Evolutionary conservation across 2,888 invertebrate genomes (phyloP).

Genomic region (Diabrotica balteata): DNA sequence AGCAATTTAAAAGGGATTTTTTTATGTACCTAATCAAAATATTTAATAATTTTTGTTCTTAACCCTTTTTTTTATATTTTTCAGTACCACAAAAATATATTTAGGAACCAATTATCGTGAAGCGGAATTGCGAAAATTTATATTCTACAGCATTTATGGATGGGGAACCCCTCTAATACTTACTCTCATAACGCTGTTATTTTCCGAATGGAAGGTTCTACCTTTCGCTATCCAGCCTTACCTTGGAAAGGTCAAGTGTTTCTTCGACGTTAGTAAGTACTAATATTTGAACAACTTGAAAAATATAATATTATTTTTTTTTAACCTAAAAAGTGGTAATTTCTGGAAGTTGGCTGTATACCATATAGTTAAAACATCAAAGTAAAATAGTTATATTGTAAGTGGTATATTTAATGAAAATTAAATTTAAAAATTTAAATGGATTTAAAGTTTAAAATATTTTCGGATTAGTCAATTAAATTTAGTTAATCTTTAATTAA

Average conservation of each 20-base stretch:
- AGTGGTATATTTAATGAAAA: too few relatives aligned
- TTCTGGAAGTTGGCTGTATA: too few relatives aligned
- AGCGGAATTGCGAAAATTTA: constrained; percentile 66
- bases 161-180: constrained; percentile 72
- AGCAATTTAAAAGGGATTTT: too few relatives aligned
- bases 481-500: too few relatives aligned
- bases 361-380: too few relatives aligned
- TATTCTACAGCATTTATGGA: constrained; percentile 74
- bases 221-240: constrained; percentile 64
- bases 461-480: too few relatives aligned
- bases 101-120: constrained; percentile 60
- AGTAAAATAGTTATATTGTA: too few relatives aligned
- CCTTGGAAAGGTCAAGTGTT: constrained; percentile 67
- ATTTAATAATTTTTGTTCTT: too few relatives aligned
- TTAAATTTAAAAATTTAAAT: too few relatives aligned
- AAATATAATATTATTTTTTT: background rate
- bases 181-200: constrained; percentile 64
- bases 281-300: background rate
- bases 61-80: background rate
- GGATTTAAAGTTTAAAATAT: too few relatives aligned
- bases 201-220: constrained; percentile 64
- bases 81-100: constrained; percentile 39
- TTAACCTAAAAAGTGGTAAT: too few relatives aligned
- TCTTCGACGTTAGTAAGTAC: constrained; percentile 66
- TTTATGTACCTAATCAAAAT: too few relatives aligned